phyloP scores from a whole-genome alignment of 2,113 vertebrate genomes.

The Rhadina sibilatrix region DNA sequence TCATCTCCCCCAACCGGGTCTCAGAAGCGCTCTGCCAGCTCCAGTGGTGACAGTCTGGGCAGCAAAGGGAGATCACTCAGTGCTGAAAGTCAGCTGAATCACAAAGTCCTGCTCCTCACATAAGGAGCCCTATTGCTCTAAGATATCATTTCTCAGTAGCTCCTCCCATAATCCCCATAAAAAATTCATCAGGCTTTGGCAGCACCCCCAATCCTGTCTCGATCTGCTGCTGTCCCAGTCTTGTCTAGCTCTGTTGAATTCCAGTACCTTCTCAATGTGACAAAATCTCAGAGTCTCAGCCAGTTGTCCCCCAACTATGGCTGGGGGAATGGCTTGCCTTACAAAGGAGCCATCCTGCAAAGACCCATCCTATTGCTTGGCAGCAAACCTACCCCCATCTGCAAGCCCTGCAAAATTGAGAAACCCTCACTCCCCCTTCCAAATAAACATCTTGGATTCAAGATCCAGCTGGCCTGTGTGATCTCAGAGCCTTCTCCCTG shows the following conservation, averaged over 20 bases:
- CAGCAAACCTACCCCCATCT: slow-evolving; percentile 6
- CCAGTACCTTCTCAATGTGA: background rate
- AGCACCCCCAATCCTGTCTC: background rate
- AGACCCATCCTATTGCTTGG: background rate
- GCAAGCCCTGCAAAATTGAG: slow-evolving; percentile 47
- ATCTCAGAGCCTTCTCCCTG: slow-evolving; percentile 53
- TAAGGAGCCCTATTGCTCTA: background rate
- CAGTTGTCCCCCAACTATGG: background rate
- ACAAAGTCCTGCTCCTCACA: background rate
- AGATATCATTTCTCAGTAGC: background rate
- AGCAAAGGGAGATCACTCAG: background rate
- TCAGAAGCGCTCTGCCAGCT: background rate
- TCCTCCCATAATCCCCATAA: background rate
- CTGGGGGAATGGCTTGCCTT: background rate
- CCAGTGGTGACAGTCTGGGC: background rate
- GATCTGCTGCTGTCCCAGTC: background rate
- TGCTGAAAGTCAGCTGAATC: background rate
- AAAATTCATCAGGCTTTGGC: slow-evolving; percentile 2
- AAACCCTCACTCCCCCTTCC: slow-evolving; percentile 32
- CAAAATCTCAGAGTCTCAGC: background rate
- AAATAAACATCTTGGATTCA: slow-evolving; percentile 49
- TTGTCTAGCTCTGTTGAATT: background rate
- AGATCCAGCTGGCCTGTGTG: slow-evolving; percentile 49
- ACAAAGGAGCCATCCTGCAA: background rate
- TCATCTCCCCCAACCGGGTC: background rate